Conservation (phyloP, 2,888 invertebrate species). For the Athalia cordata region DNA sequence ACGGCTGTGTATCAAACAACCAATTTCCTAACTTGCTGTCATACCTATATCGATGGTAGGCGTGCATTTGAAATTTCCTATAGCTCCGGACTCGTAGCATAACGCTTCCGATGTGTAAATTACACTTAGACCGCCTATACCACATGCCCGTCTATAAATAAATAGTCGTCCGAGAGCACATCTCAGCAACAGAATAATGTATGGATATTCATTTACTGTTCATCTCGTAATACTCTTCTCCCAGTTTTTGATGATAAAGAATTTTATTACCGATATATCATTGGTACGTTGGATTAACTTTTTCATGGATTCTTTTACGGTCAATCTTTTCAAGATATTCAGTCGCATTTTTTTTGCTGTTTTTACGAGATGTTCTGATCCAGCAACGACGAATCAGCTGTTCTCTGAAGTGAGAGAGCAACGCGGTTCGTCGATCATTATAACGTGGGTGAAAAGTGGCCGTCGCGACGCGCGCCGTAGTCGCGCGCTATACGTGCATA, state of each 20-base stretch:
- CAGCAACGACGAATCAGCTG: not conserved
- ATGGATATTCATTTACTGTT: no score
- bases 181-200: no score
- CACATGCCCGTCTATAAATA: no score
- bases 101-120: constrained; percentile 14
- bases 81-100: not conserved
- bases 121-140: not conserved
- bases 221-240: no score
- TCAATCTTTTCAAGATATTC: not conserved
- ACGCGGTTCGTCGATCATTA: constrained; percentile 19
- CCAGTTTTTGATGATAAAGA: no score
- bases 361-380: not conserved
- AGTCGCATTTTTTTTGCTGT: not conserved
- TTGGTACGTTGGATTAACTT: no score
- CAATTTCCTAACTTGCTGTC: constrained; percentile 25
- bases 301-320: no score
- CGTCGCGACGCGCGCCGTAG: constrained; percentile 6
- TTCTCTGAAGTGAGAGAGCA: constrained; percentile 25
- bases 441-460: constrained; percentile 23
- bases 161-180: no score
- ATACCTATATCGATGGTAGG: constrained; percentile 14
- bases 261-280: no score
- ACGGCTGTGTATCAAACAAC: constrained; percentile 22
- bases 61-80: constrained; percentile 23
- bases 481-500: not conserved